Base-by-base conservation (phyloP, 2,113 vertebrate species). In the Sprattus sprattus region DNA sequence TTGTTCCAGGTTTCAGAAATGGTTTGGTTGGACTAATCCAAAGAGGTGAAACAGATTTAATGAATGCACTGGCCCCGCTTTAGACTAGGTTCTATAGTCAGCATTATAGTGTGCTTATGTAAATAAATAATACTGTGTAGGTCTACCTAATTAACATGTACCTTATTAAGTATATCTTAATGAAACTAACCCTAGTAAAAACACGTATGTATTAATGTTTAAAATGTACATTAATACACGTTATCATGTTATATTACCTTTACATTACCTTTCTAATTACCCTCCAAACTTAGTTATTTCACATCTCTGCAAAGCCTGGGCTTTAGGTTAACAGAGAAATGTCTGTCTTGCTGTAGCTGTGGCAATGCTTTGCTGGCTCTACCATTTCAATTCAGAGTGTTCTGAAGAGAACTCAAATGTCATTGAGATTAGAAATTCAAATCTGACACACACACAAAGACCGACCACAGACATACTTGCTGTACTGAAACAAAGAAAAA, bases 381-480 rank as follows among this genome's bases (percentile, higher is more conserved):
- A 16, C 67, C 25, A 39, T 75, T 71, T 71, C 64, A 25, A 32
- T 75, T 39, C 67, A 39, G 67, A 75, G 67, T 32, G 28, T 39
- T 39, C 67, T 75, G 67, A 75, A 32, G 28, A 75, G 67, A 75
- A 39, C 67, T 75, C 25, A 75, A 75, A 75, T 75, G 67, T 32
- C 67, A 75, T 32, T 39, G 67, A 75, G 67, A 75, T 75, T 75
- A 75, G 67, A 75, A 75, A 75, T 75, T 75, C 67, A 75, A 32
- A 75, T 75, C 28, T 75, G 67, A 75, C 67, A 75, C 67, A 75
- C 46, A 47, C 47, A 13, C 28, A 32, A 15, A 75, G 28, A 39
- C 28, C 39, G 67, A 75, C 67, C 18, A 75, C 28, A 75, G 10
- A 75, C 67, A 75, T 28, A 39, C 9, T 75, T 28, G 39, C 67